A percentile compares a stretch with the other conserved stretches of the same genome.
phyloP scores from a whole-genome alignment of 2,888 invertebrate genomes.

The Eristalis arbustorum region DNA sequence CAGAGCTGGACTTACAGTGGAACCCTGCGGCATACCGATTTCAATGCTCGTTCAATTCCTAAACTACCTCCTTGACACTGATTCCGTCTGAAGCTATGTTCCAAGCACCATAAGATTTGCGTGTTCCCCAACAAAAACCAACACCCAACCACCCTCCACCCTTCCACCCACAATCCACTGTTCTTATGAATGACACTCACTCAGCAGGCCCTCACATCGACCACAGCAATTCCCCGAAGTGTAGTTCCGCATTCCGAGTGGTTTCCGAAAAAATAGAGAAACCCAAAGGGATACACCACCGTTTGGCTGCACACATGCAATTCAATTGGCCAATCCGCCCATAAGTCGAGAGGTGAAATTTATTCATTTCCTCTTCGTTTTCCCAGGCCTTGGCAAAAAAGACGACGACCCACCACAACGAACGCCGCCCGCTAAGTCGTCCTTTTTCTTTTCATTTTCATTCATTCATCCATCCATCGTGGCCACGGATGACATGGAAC shows the following conservation, averaged over 20 bases:
- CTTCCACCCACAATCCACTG: not conserved
- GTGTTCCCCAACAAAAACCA: too few relatives aligned
- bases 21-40: too few relatives aligned
- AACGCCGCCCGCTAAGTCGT: conserved; percentile 51
- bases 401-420: conserved; percentile 44
- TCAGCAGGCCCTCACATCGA: not conserved
- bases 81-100: too few relatives aligned
- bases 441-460: conserved; percentile 61
- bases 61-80: too few relatives aligned
- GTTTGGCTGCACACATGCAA: conserved; percentile 69
- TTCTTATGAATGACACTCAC: not conserved
- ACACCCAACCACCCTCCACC: too few relatives aligned
- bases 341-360: conserved; percentile 70
- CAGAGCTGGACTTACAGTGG: too few relatives aligned
- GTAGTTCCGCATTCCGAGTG: conserved; percentile 65
- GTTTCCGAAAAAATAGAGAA: conserved; percentile 65
- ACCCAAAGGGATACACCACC: conserved; percentile 59
- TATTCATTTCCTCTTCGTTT: conserved; percentile 70
- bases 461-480: conserved; percentile 55
- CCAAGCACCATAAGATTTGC: too few relatives aligned
- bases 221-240: conserved; percentile 64
- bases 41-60: too few relatives aligned
- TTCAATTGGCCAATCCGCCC: conserved; percentile 69
- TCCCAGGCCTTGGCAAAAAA: conserved; percentile 49
- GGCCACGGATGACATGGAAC: conserved; percentile 13